A percentile compares a stretch with the other conserved stretches of the same genome.
Conservation (phyloP, 2,797 vertebrate species). For the Dermochelys coriacea region DNA sequence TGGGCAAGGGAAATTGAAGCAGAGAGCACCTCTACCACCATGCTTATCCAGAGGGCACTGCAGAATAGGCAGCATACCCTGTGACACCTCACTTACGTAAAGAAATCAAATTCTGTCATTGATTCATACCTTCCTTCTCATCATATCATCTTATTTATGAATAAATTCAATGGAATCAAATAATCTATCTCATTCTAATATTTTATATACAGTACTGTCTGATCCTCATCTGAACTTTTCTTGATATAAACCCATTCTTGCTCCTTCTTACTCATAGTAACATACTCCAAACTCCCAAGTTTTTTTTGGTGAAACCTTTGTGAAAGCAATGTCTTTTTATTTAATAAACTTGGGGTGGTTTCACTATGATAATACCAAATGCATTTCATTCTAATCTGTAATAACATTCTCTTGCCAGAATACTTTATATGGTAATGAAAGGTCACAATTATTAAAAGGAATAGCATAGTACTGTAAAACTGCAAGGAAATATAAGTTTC, state of each 20-base stretch:
- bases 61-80: too few species aligned
- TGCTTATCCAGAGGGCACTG: too few species aligned
- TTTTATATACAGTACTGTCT: too few species aligned
- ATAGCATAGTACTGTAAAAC: neutral
- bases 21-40: too few species aligned
- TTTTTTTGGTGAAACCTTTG: neutral
- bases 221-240: too few species aligned
- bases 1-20: too few species aligned
- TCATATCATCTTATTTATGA: too few species aligned
- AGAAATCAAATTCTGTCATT: neutral
- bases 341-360: neutral
- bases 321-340: neutral
- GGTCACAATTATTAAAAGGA: neutral
- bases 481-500: neutral
- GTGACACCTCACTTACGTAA: neutral
- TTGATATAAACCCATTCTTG: too few species aligned
- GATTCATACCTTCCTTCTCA: fast-evolving
- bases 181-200: too few species aligned
- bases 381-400: neutral
- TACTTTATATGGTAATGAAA: neutral
- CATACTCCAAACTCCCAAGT: too few species aligned
- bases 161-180: too few species aligned
- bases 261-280: too few species aligned
- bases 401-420: neutral
- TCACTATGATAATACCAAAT: neutral